Percentiles rank a stretch among this genome's conserved stretches.
Conservation (phyloP, 2,113 vertebrate species). For the Hypanus sabinus region DNA sequence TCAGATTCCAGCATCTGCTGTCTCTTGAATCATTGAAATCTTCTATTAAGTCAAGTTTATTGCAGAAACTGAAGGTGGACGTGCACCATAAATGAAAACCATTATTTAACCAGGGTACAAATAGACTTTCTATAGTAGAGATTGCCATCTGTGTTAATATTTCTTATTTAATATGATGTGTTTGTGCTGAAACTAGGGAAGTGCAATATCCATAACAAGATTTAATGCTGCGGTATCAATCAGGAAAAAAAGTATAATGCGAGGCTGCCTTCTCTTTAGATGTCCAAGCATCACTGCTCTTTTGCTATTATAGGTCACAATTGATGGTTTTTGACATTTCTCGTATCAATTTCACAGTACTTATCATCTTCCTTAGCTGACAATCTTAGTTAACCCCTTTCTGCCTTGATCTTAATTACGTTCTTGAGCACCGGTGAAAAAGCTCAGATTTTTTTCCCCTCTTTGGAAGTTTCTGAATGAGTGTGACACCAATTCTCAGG, state of each 20-base stretch:
- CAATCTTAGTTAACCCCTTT: not conserved
- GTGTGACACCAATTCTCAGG: not conserved
- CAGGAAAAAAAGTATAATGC: not conserved
- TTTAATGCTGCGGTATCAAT: not conserved
- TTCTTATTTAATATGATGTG: not conserved
- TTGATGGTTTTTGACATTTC: not conserved
- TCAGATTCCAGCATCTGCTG: too few species aligned
- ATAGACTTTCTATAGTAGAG: not conserved
- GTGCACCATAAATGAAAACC: not conserved
- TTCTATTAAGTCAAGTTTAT: not conserved
- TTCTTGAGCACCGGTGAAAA: not conserved
- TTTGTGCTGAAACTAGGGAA: not conserved
- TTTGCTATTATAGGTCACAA: not conserved
- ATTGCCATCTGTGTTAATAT: conserved; percentile 18
- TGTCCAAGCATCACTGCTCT: not conserved
- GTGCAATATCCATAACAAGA: not conserved
- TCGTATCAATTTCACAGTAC: not conserved
- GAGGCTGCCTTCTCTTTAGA: not conserved
- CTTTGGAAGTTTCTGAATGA: too few species aligned
- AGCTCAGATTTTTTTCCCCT: not conserved
- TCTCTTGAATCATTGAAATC: not conserved
- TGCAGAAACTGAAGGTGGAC: not conserved
- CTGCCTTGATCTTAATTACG: not conserved
- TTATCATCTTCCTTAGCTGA: not conserved
- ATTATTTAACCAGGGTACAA: not conserved